These are phyloP conservation scores for Glyphotaelius pellucidus DNA, from an alignment of 2,888 invertebrate species.

Conservation along the genomic window DNA sequence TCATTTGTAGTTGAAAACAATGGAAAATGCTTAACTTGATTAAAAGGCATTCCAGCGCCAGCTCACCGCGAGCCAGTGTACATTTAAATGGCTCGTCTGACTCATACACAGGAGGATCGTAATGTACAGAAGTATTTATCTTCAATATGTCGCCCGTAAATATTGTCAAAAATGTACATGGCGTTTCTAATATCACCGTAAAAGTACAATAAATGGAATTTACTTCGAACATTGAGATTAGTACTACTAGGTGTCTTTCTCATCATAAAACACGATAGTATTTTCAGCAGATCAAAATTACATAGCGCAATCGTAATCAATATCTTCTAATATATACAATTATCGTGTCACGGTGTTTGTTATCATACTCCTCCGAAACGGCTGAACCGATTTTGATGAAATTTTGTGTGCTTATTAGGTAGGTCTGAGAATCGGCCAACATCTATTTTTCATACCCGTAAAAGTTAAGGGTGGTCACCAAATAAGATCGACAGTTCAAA, in stretches of 20 bases:
- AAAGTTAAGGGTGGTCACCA: too few relatives aligned
- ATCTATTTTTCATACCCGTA: too few relatives aligned
- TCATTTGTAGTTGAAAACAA: not conserved
- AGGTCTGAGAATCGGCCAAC: too few relatives aligned
- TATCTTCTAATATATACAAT: too few relatives aligned
- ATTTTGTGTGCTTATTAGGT: too few relatives aligned
- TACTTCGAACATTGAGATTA: not conserved
- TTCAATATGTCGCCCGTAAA: not conserved
- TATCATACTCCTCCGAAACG: too few relatives aligned
- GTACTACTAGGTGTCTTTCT: not conserved
- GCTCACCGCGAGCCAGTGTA: not conserved
- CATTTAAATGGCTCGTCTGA: slow-evolving; percentile 2
- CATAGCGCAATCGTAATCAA: too few relatives aligned
- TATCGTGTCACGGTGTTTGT: too few relatives aligned
- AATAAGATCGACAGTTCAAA: too few relatives aligned
- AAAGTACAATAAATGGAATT: not conserved
- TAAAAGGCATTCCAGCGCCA: not conserved
- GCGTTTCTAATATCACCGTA: not conserved
- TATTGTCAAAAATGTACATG: not conserved
- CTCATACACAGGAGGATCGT: not conserved
- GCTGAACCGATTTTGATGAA: too few relatives aligned
- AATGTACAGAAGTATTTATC: not conserved
- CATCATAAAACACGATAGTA: not conserved
- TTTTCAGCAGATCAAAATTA: too few relatives aligned
- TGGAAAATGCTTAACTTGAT: not conserved